Evolutionary conservation across 2,888 invertebrate species (phyloP).

Genomic region (Cyclophora punctaria): DNA sequence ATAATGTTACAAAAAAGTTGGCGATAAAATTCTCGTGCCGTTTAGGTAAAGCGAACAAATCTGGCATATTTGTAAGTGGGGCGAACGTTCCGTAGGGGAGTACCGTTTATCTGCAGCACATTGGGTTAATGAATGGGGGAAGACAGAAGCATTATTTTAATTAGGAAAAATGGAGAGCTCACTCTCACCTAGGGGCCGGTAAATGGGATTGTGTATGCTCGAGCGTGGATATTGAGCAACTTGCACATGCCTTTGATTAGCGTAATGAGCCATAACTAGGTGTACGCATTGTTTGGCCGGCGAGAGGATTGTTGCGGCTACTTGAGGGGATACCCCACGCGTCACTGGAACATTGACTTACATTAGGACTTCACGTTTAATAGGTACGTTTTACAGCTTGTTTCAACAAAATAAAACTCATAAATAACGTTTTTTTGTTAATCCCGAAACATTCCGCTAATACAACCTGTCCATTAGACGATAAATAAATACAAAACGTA

Average conservation of each 20-base stretch:
- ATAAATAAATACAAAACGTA: slow-evolving; percentile 65
- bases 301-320: slow-evolving; percentile 2
- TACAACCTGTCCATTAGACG: slow-evolving; percentile 64
- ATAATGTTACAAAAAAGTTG: slow-evolving; percentile 43
- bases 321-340: no score
- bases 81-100: slow-evolving; percentile 42
- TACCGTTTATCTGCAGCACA: slow-evolving; percentile 68
- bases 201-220: not conserved
- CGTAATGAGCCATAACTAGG: slow-evolving; percentile 21
- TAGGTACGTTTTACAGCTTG: no score
- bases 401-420: no score
- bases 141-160: slow-evolving; percentile 71
- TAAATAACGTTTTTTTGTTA: not conserved
- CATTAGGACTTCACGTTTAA: no score
- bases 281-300: slow-evolving; percentile 11
- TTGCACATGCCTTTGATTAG: slow-evolving; percentile 40
- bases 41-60: slow-evolving; percentile 53
- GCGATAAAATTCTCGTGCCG: slow-evolving; percentile 45
- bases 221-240: slow-evolving; percentile 22
- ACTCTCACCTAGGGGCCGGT: slow-evolving; percentile 32
- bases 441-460: slow-evolving; percentile 24
- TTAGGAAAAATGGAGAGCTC: slow-evolving; percentile 61
- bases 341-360: no score
- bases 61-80: slow-evolving; percentile 55
- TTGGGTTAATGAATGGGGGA: slow-evolving; percentile 68